A percentile compares a stretch with the other conserved stretches of the same genome.
These are phyloP conservation scores for Scomberomorus guttatus DNA, from an alignment of 2,797 vertebrate species.

Conservation along the genomic window DNA sequence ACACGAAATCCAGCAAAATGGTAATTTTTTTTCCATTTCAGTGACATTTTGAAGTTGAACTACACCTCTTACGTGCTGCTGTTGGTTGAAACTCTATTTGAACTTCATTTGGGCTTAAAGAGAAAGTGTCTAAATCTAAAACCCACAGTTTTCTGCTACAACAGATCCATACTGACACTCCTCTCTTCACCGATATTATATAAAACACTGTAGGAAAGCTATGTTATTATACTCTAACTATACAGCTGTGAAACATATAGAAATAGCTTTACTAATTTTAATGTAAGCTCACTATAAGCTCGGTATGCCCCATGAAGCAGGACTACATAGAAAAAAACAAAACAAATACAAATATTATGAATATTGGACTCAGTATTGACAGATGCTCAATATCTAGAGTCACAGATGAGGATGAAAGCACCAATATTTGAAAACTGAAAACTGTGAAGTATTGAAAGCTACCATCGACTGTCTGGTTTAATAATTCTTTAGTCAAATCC, in stretches of 20 bases:
- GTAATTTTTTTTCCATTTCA: conserved; percentile 4
- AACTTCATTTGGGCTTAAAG: not conserved
- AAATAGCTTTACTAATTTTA: not conserved
- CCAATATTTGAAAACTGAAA: too few species aligned
- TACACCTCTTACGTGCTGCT: not conserved
- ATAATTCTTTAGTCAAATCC: not conserved
- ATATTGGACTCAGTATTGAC: too few species aligned
- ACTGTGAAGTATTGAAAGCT: too few species aligned
- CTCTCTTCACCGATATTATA: not conserved
- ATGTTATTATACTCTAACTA: not conserved
- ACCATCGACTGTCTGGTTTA: too few species aligned
- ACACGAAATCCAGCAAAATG: not conserved
- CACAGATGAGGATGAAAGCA: too few species aligned
- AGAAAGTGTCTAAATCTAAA: not conserved
- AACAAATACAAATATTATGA: too few species aligned
- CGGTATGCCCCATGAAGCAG: too few species aligned
- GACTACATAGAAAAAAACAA: too few species aligned
- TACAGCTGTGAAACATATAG: not conserved
- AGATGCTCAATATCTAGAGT: not conserved
- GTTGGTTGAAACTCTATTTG: not conserved
- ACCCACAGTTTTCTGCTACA: not conserved
- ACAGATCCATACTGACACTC: not conserved
- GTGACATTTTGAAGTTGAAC: conserved; percentile 4
- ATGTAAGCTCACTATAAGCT: not conserved
- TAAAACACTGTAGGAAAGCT: not conserved